phyloP scores from a whole-genome alignment of 2,888 invertebrate species.

The Nomada ferruginata region DNA sequence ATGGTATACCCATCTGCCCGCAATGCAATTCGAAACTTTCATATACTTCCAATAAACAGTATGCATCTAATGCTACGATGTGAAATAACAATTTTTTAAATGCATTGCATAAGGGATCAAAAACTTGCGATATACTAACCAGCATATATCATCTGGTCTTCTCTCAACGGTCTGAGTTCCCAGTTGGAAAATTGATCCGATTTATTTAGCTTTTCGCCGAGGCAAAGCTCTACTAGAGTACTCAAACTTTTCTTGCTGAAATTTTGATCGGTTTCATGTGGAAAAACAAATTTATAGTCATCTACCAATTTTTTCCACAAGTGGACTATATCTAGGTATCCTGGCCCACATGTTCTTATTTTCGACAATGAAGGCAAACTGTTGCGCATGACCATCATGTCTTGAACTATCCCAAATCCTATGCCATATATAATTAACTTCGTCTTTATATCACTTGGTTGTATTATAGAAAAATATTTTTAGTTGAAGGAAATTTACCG shows the following conservation, averaged over 20 bases:
- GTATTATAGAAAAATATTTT: background rate
- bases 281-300: conserved; percentile 85
- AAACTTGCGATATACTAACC: conserved; percentile 80
- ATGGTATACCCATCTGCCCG: conserved; percentile 85
- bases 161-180: conserved; percentile 92
- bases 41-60: conserved; percentile 93
- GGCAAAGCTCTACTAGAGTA: conserved; percentile 90
- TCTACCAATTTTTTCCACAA: conserved; percentile 87
- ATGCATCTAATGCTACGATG: conserved; percentile 91
- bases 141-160: conserved; percentile 92
- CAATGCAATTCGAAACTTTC: conserved; percentile 86
- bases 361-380: conserved; percentile 86
- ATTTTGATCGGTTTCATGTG: conserved; percentile 85
- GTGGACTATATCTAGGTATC: conserved; percentile 87
- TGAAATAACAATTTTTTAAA: conserved; percentile 23
- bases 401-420: conserved; percentile 87
- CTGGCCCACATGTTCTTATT: conserved; percentile 83
- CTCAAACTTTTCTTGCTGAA: conserved; percentile 89
- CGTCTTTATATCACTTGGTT: background rate
- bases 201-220: conserved; percentile 92
- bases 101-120: background rate
- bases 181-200: conserved; percentile 97
- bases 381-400: conserved; percentile 87
- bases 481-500: conserved; percentile 84
- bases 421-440: conserved; percentile 11